Percentiles rank a stretch among this genome's conserved stretches.
Evolutionary conservation across 2,888 invertebrate species (phyloP).

Genomic region (Chalcosyrphus nemorum): DNA sequence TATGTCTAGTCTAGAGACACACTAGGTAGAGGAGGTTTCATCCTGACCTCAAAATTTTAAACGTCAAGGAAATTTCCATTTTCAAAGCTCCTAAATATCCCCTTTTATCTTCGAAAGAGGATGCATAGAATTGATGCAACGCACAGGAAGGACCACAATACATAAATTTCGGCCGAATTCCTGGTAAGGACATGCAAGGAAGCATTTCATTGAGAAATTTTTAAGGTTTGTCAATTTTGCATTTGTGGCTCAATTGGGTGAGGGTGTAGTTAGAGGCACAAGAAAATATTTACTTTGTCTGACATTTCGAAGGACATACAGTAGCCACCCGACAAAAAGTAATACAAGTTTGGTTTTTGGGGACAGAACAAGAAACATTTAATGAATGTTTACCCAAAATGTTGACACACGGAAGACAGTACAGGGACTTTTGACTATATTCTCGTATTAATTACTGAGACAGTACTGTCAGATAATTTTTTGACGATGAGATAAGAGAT

Average conservation of each 20-base stretch:
- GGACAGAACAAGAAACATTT: conserved; percentile 2
- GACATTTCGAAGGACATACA: conserved; percentile 34
- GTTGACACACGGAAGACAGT: conserved; percentile 49
- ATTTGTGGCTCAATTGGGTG: no score
- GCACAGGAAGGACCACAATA: not conserved
- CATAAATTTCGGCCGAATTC: conserved; percentile 6
- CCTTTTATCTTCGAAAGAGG: conserved; percentile 24
- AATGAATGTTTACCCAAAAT: conserved; percentile 52
- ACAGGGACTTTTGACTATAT: not conserved
- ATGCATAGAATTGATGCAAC: conserved; percentile 16
- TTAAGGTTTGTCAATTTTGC: conserved; percentile 45
- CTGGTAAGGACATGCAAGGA: conserved; percentile 24
- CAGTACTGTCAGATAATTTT: not conserved
- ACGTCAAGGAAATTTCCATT: conserved; percentile 49
- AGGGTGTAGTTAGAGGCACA: not conserved
- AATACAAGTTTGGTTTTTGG: not conserved
- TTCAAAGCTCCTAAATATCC: conserved; percentile 19
- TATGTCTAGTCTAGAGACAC: not conserved
- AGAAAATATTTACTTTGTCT: conserved; percentile 45
- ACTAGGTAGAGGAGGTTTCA: not conserved
- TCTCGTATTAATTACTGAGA: conserved; percentile 14
- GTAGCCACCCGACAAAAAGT: not conserved
- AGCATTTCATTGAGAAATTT: conserved; percentile 19
- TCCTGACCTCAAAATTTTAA: conserved; percentile 7
- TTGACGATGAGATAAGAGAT: not conserved